Evolutionary conservation across 2,797 vertebrate genomes (phyloP).

Genomic region (Morus bassanus): DNA sequence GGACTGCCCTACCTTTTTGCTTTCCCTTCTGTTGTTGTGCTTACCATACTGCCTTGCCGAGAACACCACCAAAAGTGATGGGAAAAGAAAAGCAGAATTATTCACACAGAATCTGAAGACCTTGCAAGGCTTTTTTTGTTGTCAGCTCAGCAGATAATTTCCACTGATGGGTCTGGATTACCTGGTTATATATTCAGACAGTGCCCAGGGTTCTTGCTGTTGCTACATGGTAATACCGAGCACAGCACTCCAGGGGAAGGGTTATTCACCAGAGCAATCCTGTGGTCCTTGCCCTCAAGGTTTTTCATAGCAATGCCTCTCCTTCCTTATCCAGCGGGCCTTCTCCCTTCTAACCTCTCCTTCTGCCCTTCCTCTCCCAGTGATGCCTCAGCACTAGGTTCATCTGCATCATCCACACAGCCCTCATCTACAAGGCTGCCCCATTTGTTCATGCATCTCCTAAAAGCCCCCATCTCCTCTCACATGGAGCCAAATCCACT

Average conservation of each 20-base stretch:
- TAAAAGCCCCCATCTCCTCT: background rate
- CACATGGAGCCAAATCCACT: rapidly evolving
- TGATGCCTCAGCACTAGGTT: rapidly evolving
- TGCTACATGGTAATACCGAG: background rate
- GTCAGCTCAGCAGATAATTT: background rate
- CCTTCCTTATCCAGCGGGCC: background rate
- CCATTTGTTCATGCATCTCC: background rate
- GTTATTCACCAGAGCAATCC: background rate
- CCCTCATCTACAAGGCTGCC: background rate
- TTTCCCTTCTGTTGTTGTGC: background rate
- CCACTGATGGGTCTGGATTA: background rate
- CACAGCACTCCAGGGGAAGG: background rate
- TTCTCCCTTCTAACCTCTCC: background rate
- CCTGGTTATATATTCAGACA: background rate
- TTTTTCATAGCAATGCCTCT: background rate
- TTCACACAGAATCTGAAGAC: background rate
- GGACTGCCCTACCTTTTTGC: background rate
- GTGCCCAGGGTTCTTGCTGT: rapidly evolving
- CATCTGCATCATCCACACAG: background rate
- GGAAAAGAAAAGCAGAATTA: background rate
- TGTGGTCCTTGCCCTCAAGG: background rate
- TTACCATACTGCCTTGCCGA: background rate
- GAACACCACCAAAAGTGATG: background rate
- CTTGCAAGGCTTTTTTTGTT: background rate
- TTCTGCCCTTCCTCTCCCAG: background rate